A percentile compares a stretch with the other conserved stretches of the same genome.
Conservation (phyloP, 2,888 invertebrate species). For the Oligia strigilis region DNA sequence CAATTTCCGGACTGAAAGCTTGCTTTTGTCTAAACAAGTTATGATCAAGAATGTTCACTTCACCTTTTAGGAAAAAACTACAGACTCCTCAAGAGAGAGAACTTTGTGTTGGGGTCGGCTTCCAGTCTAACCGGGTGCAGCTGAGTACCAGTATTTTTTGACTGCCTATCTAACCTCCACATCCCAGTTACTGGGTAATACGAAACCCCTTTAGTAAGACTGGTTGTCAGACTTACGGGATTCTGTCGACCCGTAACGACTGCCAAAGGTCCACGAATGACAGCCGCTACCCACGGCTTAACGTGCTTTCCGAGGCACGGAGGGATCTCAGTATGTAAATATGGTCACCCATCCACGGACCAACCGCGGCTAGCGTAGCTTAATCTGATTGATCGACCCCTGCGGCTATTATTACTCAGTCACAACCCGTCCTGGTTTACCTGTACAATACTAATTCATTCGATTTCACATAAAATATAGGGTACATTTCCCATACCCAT, state of each 20-base stretch:
- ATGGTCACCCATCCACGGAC: background rate
- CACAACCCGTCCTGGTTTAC: background rate
- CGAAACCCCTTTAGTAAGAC: too few species aligned
- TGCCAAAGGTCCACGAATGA: too few species aligned
- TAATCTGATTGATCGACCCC: too few species aligned
- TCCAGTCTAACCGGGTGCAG: too few species aligned
- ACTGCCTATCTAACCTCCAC: background rate
- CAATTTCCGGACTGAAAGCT: conserved; percentile 34
- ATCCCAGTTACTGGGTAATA: background rate
- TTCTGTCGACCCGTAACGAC: too few species aligned
- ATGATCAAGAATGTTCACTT: conserved; percentile 42
- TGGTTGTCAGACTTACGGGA: too few species aligned
- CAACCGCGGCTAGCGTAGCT: background rate
- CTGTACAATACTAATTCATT: background rate
- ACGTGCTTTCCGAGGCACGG: background rate
- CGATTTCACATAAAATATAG: conserved; percentile 1
- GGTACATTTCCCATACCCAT: background rate
- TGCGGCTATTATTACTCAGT: background rate
- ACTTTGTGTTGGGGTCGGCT: conserved; percentile 18
- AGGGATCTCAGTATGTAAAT: too few species aligned
- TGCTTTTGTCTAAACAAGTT: conserved; percentile 49
- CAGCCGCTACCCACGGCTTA: background rate
- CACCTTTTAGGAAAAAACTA: conserved; percentile 34
- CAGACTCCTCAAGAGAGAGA: conserved; percentile 5
- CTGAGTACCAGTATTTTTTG: too few species aligned